A percentile compares a stretch with the other conserved stretches of the same genome.
phyloP scores from a whole-genome alignment of 2,888 invertebrate genomes.

The Noctua janthe region DNA sequence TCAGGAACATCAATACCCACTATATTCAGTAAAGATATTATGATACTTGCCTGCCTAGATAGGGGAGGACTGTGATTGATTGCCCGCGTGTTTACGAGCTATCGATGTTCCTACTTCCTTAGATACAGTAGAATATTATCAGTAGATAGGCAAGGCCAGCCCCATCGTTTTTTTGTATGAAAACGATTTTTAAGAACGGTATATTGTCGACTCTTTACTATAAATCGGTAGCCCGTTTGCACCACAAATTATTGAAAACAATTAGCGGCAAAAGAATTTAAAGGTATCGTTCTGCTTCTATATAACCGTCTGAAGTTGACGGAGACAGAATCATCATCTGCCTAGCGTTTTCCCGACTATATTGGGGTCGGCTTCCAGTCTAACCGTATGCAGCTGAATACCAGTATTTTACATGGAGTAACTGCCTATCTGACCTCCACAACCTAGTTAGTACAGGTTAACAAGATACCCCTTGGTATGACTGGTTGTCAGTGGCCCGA shows the following conservation, averaged over 20 bases:
- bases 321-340: not conserved
- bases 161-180: constrained; percentile 16
- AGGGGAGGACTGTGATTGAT: constrained; percentile 32
- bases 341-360: not conserved
- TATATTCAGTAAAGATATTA: constrained; percentile 22
- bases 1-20: not conserved
- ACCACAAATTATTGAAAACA: not conserved
- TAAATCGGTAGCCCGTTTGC: not conserved
- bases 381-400: not conserved
- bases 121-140: not conserved
- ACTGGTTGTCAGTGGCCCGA: not conserved
- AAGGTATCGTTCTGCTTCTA: not conserved
- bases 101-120: constrained; percentile 25
- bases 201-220: not conserved
- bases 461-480: not conserved
- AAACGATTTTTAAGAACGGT: not conserved
- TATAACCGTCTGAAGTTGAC: not conserved
- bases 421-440: not conserved
- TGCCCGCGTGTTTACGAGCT: constrained; percentile 47
- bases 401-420: not conserved
- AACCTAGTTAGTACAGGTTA: not conserved
- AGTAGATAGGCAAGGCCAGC: not conserved
- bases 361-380: not conserved
- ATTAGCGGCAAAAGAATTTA: not conserved
- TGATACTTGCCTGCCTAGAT: constrained; percentile 10